phyloP scores from a whole-genome alignment of 2,888 invertebrate species.

The Steinernema scapterisci region DNA sequence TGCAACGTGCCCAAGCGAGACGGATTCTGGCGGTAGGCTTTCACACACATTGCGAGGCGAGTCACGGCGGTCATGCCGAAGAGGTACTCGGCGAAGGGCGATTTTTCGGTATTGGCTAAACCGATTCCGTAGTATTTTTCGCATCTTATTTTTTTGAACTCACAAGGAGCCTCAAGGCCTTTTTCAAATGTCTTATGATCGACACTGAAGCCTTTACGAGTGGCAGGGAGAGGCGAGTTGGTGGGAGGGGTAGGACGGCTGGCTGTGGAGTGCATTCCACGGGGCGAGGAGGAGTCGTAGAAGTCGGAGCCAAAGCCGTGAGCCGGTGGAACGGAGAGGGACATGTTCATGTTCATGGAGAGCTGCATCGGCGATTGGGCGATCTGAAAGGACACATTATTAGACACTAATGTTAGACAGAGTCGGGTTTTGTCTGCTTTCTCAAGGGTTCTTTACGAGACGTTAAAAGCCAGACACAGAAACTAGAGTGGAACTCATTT shows the following conservation, averaged over 20 bases:
- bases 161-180: not conserved
- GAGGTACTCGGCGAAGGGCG: conserved; percentile 8
- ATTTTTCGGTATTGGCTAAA: not conserved
- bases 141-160: not conserved
- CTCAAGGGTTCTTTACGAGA: too few species aligned
- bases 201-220: not conserved
- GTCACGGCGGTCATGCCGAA: not conserved
- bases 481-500: too few species aligned
- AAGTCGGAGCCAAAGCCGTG: not conserved
- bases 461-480: too few species aligned
- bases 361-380: not conserved
- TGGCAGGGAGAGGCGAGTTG: not conserved
- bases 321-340: conserved; percentile 4
- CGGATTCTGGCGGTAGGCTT: not conserved
- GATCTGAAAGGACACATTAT: not conserved
- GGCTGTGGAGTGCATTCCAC: not conserved
- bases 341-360: not conserved
- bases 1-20: not conserved
- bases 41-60: not conserved
- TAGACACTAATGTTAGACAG: too few species aligned
- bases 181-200: conserved; percentile 15
- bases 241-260: not conserved
- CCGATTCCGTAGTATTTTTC: not conserved
- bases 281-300: not conserved
- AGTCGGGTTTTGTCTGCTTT: too few species aligned